A percentile compares a stretch with the other conserved stretches of the same genome.
These are phyloP conservation scores for Alexandromys oeconomus DNA, from an alignment of 2,797 vertebrate genomes.

Conservation along the genomic window DNA sequence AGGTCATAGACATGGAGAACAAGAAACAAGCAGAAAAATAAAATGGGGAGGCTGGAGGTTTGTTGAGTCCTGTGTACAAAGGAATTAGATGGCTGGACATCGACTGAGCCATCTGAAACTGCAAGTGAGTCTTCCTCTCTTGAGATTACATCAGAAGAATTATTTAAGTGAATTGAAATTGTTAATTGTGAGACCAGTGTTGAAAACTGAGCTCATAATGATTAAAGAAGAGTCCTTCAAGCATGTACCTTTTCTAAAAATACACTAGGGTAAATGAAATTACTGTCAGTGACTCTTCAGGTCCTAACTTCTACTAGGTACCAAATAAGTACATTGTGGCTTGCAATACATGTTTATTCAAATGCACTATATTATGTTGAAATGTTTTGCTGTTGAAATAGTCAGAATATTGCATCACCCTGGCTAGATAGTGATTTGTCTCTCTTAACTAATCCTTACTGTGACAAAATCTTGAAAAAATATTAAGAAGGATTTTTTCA, in stretches of 20 bases:
- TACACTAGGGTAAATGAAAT: neutral
- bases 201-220: neutral
- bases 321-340: conserved; percentile 20
- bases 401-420: neutral
- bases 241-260: neutral
- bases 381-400: conserved; percentile 60
- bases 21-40: neutral
- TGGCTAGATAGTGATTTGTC: neutral
- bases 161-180: conserved; percentile 4
- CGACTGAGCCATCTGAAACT: neutral
- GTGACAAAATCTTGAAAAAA: neutral
- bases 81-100: neutral
- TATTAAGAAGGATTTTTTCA: conserved; percentile 39
- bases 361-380: conserved; percentile 17
- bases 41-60: neutral
- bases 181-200: neutral
- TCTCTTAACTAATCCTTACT: conserved; percentile 30
- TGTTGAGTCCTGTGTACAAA: neutral
- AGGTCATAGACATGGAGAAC: neutral
- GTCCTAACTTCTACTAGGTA: neutral
- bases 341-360: neutral
- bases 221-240: neutral
- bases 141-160: neutral
- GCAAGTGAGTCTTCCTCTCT: neutral
- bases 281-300: neutral